Evolutionary conservation across 2,888 invertebrate genomes (phyloP).

Genomic region (Drosophila sordidapex): DNA sequence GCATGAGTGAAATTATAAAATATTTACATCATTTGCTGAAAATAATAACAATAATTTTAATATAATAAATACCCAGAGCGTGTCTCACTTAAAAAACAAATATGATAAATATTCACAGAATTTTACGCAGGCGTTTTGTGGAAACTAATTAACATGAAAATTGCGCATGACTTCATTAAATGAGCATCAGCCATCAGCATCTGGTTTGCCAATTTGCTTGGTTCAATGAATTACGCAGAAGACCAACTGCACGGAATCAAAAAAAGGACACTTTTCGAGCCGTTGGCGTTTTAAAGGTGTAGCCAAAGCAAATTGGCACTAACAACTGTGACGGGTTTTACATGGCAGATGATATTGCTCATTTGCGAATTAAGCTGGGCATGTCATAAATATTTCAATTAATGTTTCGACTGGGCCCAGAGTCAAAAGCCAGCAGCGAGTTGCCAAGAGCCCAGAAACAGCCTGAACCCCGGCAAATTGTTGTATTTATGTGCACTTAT

Average conservation of each 20-base stretch:
- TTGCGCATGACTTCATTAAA: slow-evolving; percentile 41
- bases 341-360: slow-evolving; percentile 33
- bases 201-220: slow-evolving; percentile 24
- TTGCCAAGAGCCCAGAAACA: slow-evolving; percentile 11
- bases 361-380: slow-evolving; percentile 23
- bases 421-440: not conserved
- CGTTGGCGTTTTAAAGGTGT: slow-evolving; percentile 3
- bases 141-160: slow-evolving; percentile 47
- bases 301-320: not conserved
- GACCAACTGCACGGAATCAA: slow-evolving; percentile 3
- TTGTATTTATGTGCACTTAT: slow-evolving; percentile 64
- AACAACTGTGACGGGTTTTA: slow-evolving; percentile 9
- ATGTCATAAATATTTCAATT: slow-evolving; percentile 75
- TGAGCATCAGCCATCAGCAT: slow-evolving; percentile 27
- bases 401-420: slow-evolving; percentile 46
- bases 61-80: slow-evolving; percentile 25
- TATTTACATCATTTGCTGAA: slow-evolving; percentile 16
- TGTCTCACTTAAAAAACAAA: slow-evolving; percentile 30
- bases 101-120: slow-evolving; percentile 38
- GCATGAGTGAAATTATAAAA: slow-evolving; percentile 14
- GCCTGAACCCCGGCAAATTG: slow-evolving; percentile 50
- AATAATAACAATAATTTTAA: slow-evolving; percentile 33
- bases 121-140: slow-evolving; percentile 3
- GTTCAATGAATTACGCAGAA: slow-evolving; percentile 29
- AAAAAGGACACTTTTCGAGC: not conserved